A percentile compares a stretch with the other conserved stretches of the same genome.
Conservation (phyloP, 2,113 vertebrate genomes). For the Xiphophorus hellerii region DNA sequence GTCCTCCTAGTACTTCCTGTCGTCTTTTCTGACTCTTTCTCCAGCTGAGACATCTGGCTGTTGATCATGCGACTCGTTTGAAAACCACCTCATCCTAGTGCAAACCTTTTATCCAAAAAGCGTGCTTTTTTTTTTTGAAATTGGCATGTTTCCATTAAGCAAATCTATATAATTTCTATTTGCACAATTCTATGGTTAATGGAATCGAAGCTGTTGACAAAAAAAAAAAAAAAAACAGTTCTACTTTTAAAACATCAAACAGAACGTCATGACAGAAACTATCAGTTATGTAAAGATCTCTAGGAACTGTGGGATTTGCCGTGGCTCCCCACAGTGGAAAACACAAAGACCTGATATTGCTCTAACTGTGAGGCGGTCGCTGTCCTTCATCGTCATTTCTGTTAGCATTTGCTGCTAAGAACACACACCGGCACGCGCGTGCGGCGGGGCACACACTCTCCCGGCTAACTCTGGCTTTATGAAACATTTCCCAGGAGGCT, state of each 20-base stretch:
- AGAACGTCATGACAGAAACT: neutral
- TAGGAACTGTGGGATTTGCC: constrained; percentile 34
- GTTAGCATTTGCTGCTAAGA: constrained; percentile 19
- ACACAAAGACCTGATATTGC: constrained; percentile 22
- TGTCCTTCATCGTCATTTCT: constrained; percentile 49
- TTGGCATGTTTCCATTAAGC: no score
- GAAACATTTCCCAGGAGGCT: constrained; percentile 62
- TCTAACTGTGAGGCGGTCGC: constrained; percentile 26
- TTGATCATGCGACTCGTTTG: no score
- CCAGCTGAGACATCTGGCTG: no score
- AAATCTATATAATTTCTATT: no score
- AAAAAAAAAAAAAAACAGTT: no score
- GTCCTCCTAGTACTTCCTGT: no score
- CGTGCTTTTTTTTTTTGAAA: no score
- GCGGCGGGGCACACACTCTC: constrained; percentile 25
- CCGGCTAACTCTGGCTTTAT: constrained; percentile 45
- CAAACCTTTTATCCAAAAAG: no score
- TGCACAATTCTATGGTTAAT: no score
- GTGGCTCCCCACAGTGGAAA: neutral
- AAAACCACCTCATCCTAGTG: no score
- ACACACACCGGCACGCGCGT: neutral
- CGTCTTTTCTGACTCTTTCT: no score
- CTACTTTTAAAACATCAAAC: neutral
- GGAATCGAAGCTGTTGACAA: no score
- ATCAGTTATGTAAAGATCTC: constrained; percentile 20